Base-by-base conservation (phyloP, 2,113 vertebrate species). In the Rhodinocichla rosea region DNA sequence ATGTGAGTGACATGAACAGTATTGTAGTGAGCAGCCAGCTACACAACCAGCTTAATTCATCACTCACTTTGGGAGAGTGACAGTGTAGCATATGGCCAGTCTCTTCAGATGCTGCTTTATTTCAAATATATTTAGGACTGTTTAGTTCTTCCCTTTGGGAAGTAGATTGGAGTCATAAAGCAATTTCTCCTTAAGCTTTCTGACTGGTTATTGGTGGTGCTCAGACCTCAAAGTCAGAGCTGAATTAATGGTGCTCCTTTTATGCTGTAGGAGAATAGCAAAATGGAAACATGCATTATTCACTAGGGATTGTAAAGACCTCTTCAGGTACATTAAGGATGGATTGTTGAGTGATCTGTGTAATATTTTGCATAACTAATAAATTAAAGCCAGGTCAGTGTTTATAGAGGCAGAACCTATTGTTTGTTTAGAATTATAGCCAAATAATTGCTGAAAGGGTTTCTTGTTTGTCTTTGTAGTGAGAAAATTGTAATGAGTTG, bases 1-100 rank as follows among this genome's bases (percentile, higher is more conserved):
- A 88, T 95, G 92, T 32, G 79, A 89, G 89, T 95, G 95, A 94
- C 92, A 86, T 63, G 79, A 95, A 90, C 89, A 73, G 89, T 89
- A 91, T 95, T 96, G 94, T 85, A 92, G 83, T 62, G 33, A 95
- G 83, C 71, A 94, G 77, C 79, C 75, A 94, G 90, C 81, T 87
- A 44, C 60, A 68, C 47, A 71, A 55, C 76, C 64, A 35, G 79
- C 83, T 86, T 80, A 88, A 88, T 94, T 94, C 82, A 64, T 89
- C 73, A 45, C 79, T 88, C 44, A 11, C 22, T 49, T 77, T 88
- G 76, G 83, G 71, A 92, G 75, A 94, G 79, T 83, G 93, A 80
- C 83, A 86, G 93, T 68, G 92, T 27, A 94, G 75, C 95, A 96
- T 94, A 95, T 92, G 92, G 83, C 75, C 73, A 60, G 3, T 88